Evolutionary conservation across 2,888 invertebrate species (phyloP).

Genomic region (Ennomos quercinarius): DNA sequence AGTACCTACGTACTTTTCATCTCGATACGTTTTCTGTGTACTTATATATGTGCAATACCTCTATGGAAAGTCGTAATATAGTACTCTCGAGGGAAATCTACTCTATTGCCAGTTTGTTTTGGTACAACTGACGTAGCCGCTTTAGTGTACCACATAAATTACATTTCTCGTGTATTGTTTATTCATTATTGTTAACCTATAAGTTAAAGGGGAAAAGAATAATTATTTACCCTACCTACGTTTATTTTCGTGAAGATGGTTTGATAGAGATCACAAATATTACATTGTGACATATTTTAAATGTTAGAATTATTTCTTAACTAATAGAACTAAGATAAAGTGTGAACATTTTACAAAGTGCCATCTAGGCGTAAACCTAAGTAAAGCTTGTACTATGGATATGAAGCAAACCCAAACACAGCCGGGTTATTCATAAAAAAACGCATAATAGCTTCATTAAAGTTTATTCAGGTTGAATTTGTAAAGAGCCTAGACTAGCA

Average conservation of each 20-base stretch:
- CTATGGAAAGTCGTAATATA: conserved; percentile 72
- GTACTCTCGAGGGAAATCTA: conserved; percentile 73
- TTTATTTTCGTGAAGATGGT: not conserved
- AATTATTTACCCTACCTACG: not conserved
- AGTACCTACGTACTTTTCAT: too few species aligned
- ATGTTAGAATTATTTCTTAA: too few species aligned
- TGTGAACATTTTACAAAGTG: too few species aligned
- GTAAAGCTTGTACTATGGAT: too few species aligned
- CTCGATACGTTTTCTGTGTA: conserved; percentile 49
- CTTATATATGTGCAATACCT: conserved; percentile 55
- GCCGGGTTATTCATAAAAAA: not conserved
- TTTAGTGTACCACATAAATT: conserved; percentile 60
- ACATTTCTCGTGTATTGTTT: conserved; percentile 54
- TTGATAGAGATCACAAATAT: too few species aligned
- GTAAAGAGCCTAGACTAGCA: conserved; percentile 2
- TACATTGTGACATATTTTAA: too few species aligned
- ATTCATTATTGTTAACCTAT: conserved; percentile 34
- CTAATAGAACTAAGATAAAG: too few species aligned
- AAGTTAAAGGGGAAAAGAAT: conserved; percentile 2
- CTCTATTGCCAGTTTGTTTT: conserved; percentile 76
- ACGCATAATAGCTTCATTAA: conserved; percentile 3
- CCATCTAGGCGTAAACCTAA: too few species aligned
- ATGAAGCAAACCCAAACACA: too few species aligned
- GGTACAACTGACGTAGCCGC: conserved; percentile 64
- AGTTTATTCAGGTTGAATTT: conserved; percentile 9